Base-by-base conservation (phyloP, 1,140 invertebrate genomes). In the Colletes latitarsis region DNA sequence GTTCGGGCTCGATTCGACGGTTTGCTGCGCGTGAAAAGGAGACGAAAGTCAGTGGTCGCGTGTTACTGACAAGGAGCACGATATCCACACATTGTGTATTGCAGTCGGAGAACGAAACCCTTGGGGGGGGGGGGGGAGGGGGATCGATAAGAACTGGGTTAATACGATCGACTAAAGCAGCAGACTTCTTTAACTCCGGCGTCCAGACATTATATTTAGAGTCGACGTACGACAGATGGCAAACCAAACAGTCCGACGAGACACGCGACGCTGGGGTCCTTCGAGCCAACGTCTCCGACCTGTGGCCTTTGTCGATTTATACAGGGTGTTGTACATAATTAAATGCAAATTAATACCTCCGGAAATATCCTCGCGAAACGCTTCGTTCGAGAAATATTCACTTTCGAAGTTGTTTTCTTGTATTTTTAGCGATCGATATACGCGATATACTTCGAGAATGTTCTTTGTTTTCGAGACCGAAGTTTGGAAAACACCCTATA, bases 81-180 rank as follows among this genome's bases (percentile, higher is more conserved):
- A 39, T 55, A 57, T 5, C 43, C 30, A 57, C 3, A 60, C 17
- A 60, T 77, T 62, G 30, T 67, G 30, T 52, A 6, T 17, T 5
- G 41, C 53, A 49, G 52, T n/a, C 8, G 76, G 17, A 21, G 69
- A 67, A 81, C 69, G 76, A 84, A 85, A 88, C 80, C n/a, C n/a
- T 75, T 70, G 82, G 66, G 58, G 63, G 69, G 30, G 30, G 2
- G 30, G 30, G 30, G 30, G 30, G 30, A 30, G 69, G 21, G 41
- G 78, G 81, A 88, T 86, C 87, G 85, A 90, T 90, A 89, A 89
- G 87, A 90, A 88, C 72, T 88, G 84, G 87, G 88, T 89, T 89
- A 90, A 90, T 89, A 90, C 85, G 83, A 89, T 88, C 85, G 86
- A 69, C 72, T 76, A 86, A 88, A 86, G 77, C 82, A 73, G 69